Evolutionary conservation across 2,113 vertebrate genomes (phyloP), one percentile per base, ranked within the genome.

Genomic region (Amblyopsis rosae): DNA sequence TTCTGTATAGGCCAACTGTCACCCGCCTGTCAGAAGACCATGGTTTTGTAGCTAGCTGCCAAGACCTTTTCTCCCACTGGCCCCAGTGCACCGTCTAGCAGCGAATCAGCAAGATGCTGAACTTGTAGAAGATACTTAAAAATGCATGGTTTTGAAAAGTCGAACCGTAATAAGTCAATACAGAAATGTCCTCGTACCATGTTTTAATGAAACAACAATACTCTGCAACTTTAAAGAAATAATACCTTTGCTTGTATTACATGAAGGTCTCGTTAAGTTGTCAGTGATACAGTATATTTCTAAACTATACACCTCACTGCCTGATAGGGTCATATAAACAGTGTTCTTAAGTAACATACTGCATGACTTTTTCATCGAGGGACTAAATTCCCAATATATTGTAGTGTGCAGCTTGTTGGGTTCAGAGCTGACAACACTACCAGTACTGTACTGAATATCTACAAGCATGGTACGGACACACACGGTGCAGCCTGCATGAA

Each of bases 31-130:
- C 78, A 62, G 70, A 88, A 88, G 82, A 89, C 83, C 63, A 66
- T 70, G 75, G 79, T 69, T 57, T 6, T 59, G 12, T 82, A 74
- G 82, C 84, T 82, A 74, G 82, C 84, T 82, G 83, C 82, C 83
- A 61, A 75, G 75, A 69, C 68, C 80, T 55, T 70, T 56, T 55
- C 32, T 65, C n/a, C 26, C 69, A 74, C 82, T 80, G 86, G 90
- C 86, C 89, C 92, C 90, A 89, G 91, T 91, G 91, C 91, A 85
- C 87, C 76, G 72, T 91, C 77, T 92, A 93, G 93, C 92, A 93
- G 93, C 93, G 88, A 86, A 90, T 91, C 91, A 91, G 91, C 91
- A 80, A 41, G 78, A 73, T 70, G 90, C 90, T 89, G 90, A 90
- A 82, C 74, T 85, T 59, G 82, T 84, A 86, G 84, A 87, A 87